A percentile compares a stretch with the other conserved stretches of the same genome.
Evolutionary conservation across 2,113 vertebrate species (phyloP).

Genomic region (Rafetus swinhoei): DNA sequence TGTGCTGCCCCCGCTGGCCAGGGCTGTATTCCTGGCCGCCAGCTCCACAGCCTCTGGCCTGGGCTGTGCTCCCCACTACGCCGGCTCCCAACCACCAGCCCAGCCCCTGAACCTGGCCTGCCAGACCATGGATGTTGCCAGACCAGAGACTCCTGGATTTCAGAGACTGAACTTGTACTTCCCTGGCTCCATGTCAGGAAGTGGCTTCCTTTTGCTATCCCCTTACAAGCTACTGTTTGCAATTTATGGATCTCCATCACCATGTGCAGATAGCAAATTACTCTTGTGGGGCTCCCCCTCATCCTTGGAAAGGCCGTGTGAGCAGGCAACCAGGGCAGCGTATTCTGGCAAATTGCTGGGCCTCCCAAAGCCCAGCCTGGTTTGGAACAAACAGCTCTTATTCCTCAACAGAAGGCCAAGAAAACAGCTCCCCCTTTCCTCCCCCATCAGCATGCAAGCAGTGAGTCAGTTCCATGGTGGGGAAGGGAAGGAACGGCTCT

Average conservation of each 20-base stretch:
- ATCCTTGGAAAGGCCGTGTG: constrained; percentile 62
- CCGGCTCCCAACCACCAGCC: no score
- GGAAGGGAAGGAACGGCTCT: constrained; percentile 13
- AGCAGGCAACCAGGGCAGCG: constrained; percentile 36
- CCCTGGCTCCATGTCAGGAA: background rate
- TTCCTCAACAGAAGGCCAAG: background rate
- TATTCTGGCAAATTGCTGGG: constrained; percentile 40
- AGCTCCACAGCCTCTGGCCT: no score
- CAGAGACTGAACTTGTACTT: background rate
- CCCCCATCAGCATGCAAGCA: constrained; percentile 38
- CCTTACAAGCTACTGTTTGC: constrained; percentile 44
- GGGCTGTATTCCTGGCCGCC: no score
- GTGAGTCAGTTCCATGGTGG: background rate
- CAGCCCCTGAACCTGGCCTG: no score
- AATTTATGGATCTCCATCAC: constrained; percentile 53
- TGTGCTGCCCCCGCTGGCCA: no score
- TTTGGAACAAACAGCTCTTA: constrained; percentile 26
- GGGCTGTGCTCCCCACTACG: no score
- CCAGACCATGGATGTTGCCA: no score
- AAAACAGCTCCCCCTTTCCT: constrained; percentile 6
- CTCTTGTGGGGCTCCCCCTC: constrained; percentile 17
- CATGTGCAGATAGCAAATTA: constrained; percentile 28
- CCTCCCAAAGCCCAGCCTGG: constrained; percentile 28
- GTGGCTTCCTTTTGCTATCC: background rate
- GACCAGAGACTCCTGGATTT: no score